Percentiles rank a stretch among this genome's conserved stretches.
Evolutionary conservation across 2,797 vertebrate species (phyloP).

Genomic region (Hirundo rustica): DNA sequence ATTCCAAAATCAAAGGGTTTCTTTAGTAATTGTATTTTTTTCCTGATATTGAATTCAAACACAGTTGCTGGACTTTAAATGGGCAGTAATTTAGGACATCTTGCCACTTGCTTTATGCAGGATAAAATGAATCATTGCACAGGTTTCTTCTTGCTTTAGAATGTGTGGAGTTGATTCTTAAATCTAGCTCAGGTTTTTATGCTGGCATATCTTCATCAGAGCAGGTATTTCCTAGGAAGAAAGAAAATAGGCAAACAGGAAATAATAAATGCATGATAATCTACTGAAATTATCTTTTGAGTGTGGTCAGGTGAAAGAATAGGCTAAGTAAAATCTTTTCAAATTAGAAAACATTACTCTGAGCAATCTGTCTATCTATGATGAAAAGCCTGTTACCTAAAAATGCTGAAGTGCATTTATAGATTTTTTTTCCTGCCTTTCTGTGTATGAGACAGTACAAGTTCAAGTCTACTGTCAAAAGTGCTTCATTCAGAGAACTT

Average conservation of each 20-base stretch:
- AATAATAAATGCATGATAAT: neutral
- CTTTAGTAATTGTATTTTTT: neutral
- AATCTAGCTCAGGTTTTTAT: neutral
- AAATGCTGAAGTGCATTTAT: neutral
- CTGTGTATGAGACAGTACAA: neutral
- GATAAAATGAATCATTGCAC: neutral
- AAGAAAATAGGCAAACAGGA: neutral
- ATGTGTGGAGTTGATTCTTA: neutral
- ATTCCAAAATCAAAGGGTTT: neutral
- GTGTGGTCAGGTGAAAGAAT: neutral
- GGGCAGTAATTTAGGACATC: neutral
- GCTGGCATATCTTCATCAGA: neutral
- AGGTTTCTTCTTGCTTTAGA: neutral
- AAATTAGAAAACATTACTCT: neutral
- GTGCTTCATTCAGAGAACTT: neutral
- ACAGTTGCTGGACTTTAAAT: neutral
- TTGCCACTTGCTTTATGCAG: neutral
- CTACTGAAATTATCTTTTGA: constrained; percentile 12
- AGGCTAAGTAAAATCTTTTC: neutral
- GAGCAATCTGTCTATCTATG: neutral
- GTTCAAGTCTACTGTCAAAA: neutral
- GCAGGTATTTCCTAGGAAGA: neutral
- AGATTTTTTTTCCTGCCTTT: neutral
- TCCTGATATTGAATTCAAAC: neutral
- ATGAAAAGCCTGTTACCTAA: neutral